Base-by-base conservation (phyloP, 1,140 invertebrate genomes). In the Drosophila obscura region DNA sequence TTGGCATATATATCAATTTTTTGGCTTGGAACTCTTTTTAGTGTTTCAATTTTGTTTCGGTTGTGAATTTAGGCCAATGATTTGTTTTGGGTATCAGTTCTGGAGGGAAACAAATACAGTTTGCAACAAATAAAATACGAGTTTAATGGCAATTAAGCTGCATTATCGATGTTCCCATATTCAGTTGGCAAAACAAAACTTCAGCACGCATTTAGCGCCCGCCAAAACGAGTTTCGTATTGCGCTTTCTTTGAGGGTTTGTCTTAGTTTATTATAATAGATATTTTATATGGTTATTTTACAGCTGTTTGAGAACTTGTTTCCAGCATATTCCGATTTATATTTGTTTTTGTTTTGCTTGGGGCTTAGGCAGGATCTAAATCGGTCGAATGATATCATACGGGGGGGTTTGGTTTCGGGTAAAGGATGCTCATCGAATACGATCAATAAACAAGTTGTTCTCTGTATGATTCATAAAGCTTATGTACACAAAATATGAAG, bases 111-210 rank as follows among this genome's bases (percentile, higher is more conserved):
- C 11, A 39, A 39, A 39, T 39, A 4, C 11, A 39, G 5, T 39
- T 13, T 13, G 1, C 19, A 45, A 48, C 43, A 49, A 75, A 75
- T 58, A 56, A 52, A 48, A 52, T 50, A 43, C 31, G 22, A 22
- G 35, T 66, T 58, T 48, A 26, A 73, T 63, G 55, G 35, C 64
- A 73, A 62, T 81, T 85, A 77, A 62, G 63, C 57, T 57, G 57
- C 71, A 71, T 81, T 73, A 77, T 80, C 73, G 58, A 60, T 76
- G 35, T 60, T 49, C 15, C 31, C 5, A 43, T 49, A 63, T 73
- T 73, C 48, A 48, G 49, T 57, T 19, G 19, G 44, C 26, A 53
- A 55, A 76, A 26, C 52, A 75, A 75, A 44, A 52, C 26, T 65
- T 44, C 51, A 26, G 15, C 41, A 35, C 53, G 22, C 52, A 61